These are phyloP conservation scores for Cyanoderma ruficeps DNA, from an alignment of 2,113 vertebrate species.

Conservation along the genomic window DNA sequence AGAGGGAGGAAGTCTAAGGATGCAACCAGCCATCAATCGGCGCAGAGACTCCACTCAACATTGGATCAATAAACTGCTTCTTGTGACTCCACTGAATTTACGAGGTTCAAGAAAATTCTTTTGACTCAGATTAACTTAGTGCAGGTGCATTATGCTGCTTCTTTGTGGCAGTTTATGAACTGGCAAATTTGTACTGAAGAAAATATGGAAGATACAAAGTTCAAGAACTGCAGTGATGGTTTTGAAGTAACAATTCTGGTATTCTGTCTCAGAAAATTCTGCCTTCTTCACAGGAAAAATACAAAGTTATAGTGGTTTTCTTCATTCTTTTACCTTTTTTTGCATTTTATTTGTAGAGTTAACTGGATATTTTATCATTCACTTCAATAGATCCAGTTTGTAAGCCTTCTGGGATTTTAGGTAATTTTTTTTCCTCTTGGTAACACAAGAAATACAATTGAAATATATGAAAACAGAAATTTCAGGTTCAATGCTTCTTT, in stretches of 20 bases:
- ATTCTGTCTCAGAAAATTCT: background rate
- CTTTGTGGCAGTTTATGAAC: background rate
- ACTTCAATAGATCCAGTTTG: background rate
- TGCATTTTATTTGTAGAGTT: background rate
- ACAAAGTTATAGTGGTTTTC: background rate
- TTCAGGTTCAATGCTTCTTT: background rate
- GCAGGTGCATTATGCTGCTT: background rate
- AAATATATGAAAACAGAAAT: background rate
- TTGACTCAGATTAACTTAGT: background rate
- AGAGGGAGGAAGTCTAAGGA: background rate
- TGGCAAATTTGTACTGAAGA: background rate
- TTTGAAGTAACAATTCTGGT: background rate
- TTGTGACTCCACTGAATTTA: background rate
- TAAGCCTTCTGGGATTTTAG: accelerated
- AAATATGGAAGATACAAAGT: background rate
- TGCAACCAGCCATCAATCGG: accelerated
- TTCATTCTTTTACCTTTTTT: background rate
- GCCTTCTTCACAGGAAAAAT: background rate
- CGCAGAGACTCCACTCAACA: background rate
- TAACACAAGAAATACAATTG: background rate
- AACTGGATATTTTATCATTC: background rate
- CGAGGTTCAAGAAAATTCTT: background rate
- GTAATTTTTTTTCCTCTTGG: background rate
- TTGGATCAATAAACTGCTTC: background rate
- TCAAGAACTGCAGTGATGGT: background rate